Percentiles rank a stretch among this genome's conserved stretches.
Conservation (phyloP, 2,113 vertebrate genomes). For the Microtus montanus region DNA sequence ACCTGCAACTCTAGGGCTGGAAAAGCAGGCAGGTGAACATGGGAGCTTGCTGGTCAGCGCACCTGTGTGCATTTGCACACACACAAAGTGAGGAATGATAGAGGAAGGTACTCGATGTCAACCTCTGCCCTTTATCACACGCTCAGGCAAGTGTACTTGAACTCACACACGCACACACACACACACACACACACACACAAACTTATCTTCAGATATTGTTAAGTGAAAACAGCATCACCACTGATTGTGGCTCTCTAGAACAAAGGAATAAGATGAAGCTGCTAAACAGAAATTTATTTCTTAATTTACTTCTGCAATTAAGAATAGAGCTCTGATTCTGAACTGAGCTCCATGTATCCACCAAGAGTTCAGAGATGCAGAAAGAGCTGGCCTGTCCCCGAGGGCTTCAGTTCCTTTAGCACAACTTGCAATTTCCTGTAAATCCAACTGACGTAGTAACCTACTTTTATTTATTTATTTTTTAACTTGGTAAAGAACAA, state of each 20-base stretch:
- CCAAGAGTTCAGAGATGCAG: not conserved
- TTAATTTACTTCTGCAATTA: not conserved
- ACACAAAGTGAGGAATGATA: not conserved
- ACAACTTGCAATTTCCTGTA: rapidly evolving
- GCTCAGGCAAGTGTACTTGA: not conserved
- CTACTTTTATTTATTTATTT: not conserved
- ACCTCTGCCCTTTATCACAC: not conserved
- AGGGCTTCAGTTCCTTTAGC: no score
- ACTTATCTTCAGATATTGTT: no score
- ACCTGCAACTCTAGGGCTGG: not conserved
- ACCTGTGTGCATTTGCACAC: no score
- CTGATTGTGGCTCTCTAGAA: not conserved
- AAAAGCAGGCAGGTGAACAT: not conserved
- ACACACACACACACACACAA: not conserved
- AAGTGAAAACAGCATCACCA: not conserved
- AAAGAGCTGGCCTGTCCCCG: not conserved
- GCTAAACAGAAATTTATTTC: not conserved
- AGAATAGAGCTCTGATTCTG: not conserved
- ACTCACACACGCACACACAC: not conserved
- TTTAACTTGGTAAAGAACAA: not conserved
- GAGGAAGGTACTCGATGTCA: not conserved
- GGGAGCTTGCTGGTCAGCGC: not conserved
- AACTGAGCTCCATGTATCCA: not conserved
- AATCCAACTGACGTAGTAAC: not conserved
- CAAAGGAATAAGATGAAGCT: not conserved